Evolutionary conservation across 35 echinoderm and acorn worm genomes (phyloP).

Genomic region (Nesometra sesokonis): DNA sequence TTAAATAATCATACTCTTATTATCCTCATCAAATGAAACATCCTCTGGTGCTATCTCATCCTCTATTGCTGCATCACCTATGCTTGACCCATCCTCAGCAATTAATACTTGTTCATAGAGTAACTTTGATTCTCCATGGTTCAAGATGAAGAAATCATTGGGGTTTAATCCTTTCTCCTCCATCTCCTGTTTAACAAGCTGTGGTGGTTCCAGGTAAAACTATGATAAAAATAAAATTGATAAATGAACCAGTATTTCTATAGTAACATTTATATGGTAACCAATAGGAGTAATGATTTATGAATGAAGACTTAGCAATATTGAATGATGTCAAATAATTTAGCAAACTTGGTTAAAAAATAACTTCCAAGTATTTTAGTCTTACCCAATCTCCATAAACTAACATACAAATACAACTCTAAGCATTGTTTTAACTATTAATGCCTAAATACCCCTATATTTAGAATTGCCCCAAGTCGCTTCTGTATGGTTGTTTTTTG

Average conservation of each 20-base stretch:
- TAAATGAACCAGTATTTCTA: not conserved
- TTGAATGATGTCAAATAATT: not conserved
- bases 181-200: slow-evolving; percentile 52
- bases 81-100: not conserved
- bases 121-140: slow-evolving; percentile 71
- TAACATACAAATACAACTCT: too few relatives aligned
- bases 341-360: not conserved
- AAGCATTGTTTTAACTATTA: too few relatives aligned
- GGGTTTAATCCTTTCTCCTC: slow-evolving; percentile 31
- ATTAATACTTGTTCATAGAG: slow-evolving; percentile 1
- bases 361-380: too few relatives aligned
- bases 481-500: too few relatives aligned
- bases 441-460: too few relatives aligned
- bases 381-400: too few relatives aligned
- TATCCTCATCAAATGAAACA: not conserved
- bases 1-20: not conserved
- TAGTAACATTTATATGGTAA: not conserved
- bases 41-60: not conserved
- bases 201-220: slow-evolving; percentile 74
- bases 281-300: not conserved
- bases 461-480: too few relatives aligned
- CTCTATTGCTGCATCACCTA: not conserved
- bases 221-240: slow-evolving; percentile 2
- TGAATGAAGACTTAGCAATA: not conserved
- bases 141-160: slow-evolving; percentile 68